These are phyloP conservation scores for Regulus satrapa DNA, from an alignment of 2,113 vertebrate genomes.

Conservation along the genomic window DNA sequence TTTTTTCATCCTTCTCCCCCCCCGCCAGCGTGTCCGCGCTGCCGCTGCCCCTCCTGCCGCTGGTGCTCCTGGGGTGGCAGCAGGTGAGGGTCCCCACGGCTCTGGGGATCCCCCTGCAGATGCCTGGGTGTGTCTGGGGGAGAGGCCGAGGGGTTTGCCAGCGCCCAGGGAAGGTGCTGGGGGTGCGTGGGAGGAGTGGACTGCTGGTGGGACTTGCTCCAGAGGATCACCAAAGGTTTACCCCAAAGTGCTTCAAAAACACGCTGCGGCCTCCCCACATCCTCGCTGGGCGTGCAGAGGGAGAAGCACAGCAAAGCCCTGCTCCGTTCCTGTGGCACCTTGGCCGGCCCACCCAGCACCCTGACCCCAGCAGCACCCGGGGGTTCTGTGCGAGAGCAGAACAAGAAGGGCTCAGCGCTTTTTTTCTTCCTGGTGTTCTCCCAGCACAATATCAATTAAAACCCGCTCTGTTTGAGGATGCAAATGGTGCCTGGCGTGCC, in stretches of 20 bases:
- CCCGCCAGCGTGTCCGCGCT: neutral
- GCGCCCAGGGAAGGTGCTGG: rapidly evolving
- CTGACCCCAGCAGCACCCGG: neutral
- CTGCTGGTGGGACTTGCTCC: neutral
- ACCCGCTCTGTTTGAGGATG: neutral
- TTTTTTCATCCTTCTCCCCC: too few species aligned
- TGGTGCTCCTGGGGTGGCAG: rapidly evolving
- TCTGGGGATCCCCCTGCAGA: neutral
- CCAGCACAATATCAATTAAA: neutral
- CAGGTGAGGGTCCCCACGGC: neutral
- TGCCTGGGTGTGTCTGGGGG: neutral
- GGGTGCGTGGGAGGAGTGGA: neutral
- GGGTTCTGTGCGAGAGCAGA: neutral
- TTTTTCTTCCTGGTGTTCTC: neutral
- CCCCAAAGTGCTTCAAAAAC: neutral
- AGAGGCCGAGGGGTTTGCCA: neutral
- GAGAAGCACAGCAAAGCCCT: neutral
- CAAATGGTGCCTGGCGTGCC: neutral
- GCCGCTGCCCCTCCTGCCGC: neutral
- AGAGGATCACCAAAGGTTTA: rapidly evolving
- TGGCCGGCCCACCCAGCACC: neutral
- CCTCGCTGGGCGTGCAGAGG: neutral
- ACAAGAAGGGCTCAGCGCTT: neutral
- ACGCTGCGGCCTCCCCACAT: rapidly evolving
- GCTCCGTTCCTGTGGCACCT: neutral